Conservation (phyloP, 2,113 vertebrate genomes). For the Tringa solitaria region DNA sequence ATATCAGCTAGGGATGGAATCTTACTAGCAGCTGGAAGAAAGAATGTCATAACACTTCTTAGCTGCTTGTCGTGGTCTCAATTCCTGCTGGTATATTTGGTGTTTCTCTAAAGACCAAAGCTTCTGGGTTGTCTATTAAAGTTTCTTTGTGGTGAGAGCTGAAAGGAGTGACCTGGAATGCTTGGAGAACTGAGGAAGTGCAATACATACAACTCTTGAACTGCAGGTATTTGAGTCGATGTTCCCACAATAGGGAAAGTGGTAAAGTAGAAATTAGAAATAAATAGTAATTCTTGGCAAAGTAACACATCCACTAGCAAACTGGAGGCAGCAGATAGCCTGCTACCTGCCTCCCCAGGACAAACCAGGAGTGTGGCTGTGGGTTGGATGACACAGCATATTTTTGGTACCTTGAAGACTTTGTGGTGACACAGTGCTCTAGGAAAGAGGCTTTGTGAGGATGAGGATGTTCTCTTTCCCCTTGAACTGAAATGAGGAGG, state of each 20-base stretch:
- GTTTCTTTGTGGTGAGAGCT: background rate
- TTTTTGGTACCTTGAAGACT: background rate
- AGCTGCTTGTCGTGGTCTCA: background rate
- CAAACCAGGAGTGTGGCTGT: background rate
- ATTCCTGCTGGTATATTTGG: background rate
- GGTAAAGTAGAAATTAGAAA: background rate
- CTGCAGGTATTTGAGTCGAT: background rate
- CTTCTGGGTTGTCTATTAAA: background rate
- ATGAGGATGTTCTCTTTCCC: background rate
- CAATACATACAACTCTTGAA: background rate
- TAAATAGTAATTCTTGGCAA: background rate
- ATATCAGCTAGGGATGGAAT: too few species aligned
- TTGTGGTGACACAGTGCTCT: background rate
- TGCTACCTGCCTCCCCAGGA: background rate
- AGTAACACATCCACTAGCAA: background rate
- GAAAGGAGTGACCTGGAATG: background rate
- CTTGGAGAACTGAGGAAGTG: background rate
- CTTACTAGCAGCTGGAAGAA: background rate
- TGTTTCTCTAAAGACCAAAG: background rate
- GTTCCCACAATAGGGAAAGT: background rate
- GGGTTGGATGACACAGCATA: background rate
- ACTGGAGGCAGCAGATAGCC: background rate
- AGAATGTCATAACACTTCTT: background rate
- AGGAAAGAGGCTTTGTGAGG: background rate
- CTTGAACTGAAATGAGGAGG: background rate